These are phyloP conservation scores for Podarcis lilfordi DNA, from an alignment of 2,797 vertebrate genomes.

Conservation along the genomic window DNA sequence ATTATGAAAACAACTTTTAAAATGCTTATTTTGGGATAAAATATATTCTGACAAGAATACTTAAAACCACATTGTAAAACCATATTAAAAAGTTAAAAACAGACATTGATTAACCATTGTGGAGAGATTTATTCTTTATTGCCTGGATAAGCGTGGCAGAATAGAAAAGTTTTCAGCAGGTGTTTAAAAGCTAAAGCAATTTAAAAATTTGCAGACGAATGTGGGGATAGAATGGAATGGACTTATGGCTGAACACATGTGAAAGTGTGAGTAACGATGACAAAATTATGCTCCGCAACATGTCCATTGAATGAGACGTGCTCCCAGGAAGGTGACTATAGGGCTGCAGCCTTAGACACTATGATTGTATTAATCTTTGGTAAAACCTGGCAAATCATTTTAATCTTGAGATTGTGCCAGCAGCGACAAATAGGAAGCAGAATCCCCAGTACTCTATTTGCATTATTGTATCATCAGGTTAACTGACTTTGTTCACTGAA, in stretches of 20 bases:
- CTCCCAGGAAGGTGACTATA: neutral
- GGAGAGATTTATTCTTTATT: no score
- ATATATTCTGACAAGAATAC: neutral
- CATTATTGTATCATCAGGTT: constrained; percentile 2
- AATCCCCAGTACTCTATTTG: neutral
- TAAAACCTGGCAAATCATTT: neutral
- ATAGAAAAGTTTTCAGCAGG: no score
- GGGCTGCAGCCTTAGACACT: neutral
- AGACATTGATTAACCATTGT: no score
- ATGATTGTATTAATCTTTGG: neutral
- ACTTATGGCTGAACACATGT: no score
- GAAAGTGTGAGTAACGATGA: no score
- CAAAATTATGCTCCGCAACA: no score
- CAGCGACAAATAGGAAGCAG: neutral
- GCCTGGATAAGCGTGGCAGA: no score
- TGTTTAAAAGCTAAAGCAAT: no score
- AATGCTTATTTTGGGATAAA: neutral
- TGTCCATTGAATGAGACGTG: neutral
- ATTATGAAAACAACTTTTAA: neutral
- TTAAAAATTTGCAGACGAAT: no score
- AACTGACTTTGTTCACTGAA: neutral
- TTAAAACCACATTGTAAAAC: no score
- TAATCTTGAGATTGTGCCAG: neutral
- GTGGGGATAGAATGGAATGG: no score
- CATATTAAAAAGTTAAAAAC: no score